A percentile compares a stretch with the other conserved stretches of the same genome.
Conservation (phyloP, 2,888 invertebrate species). For the Octodonta nipae region DNA sequence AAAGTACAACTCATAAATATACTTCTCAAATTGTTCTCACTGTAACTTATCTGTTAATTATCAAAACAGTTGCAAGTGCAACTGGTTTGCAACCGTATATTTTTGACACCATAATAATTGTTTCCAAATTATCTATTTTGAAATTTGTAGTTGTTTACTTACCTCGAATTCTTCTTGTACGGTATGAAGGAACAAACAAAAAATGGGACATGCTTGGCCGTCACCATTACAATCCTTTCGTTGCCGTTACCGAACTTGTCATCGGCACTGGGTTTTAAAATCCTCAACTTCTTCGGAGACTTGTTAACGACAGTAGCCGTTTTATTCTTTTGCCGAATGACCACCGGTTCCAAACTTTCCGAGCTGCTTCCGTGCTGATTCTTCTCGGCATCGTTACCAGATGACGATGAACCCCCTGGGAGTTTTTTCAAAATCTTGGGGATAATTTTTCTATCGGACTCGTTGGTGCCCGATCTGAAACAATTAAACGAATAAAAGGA, state of each 20-base stretch:
- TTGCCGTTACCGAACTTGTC: conserved; percentile 51
- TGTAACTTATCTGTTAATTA: too few relatives aligned
- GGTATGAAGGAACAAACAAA: conserved; percentile 78
- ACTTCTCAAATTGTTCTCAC: too few relatives aligned
- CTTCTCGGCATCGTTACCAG: conserved; percentile 31
- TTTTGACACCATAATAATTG: too few relatives aligned
- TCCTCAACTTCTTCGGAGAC: conserved; percentile 44
- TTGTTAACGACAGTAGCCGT: conserved; percentile 37
- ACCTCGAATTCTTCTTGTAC: conserved; percentile 42
- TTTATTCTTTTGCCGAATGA: conserved; percentile 15
- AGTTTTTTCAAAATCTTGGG: conserved; percentile 25
- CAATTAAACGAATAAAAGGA: too few relatives aligned
- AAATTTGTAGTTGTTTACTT: too few relatives aligned
- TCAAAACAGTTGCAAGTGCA: too few relatives aligned
- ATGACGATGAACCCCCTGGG: conserved; percentile 24
- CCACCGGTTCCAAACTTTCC: conserved; percentile 49
- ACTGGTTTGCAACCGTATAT: too few relatives aligned
- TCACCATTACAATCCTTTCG: conserved; percentile 70
- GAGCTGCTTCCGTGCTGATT: conserved; percentile 61
- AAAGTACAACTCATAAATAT: too few relatives aligned
- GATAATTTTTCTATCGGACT: conserved; percentile 20
- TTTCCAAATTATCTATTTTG: too few relatives aligned
- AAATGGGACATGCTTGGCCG: conserved; percentile 66
- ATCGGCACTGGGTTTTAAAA: conserved; percentile 47
- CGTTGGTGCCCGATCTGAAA: conserved; percentile 22